Base-by-base conservation (phyloP, 2,113 vertebrate species). In the Gracilinanus agilis region DNA sequence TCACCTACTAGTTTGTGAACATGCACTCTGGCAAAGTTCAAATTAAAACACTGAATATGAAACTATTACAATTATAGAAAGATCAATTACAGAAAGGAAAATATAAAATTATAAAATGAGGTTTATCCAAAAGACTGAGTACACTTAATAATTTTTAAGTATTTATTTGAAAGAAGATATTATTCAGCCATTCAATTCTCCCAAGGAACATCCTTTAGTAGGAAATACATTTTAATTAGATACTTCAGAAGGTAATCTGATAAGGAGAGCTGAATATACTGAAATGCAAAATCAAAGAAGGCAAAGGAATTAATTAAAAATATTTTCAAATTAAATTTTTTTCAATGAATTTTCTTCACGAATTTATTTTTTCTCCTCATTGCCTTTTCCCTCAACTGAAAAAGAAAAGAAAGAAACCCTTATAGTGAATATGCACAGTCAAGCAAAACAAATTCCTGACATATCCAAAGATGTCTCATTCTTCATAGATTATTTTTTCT, bases 21-120 rank as follows among this genome's bases (percentile, higher is more conserved):
- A 90, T 53, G 24, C 10, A 27, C 25, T 53, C 89, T 49, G 89
- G 89, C 44, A 44, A 90, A 53, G 12, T 90, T 90, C 89, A 90
- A 53, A 3, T 90, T 90, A n/a, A 83, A 83, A 83, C 34, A 83
- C 34, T 83, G 67, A 83, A 0, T 40, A 83, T 40, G 67, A 40
- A 83, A 16, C n/a, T 83, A n/a, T n/a, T n/a, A n/a, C n/a, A n/a
- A n/a, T n/a, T n/a, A n/a, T n/a, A n/a, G n/a, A n/a, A n/a, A n/a
- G 54, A 75, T 88, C 75, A 94, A 55, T 94, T 44, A 94, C 29
- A 91, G 21, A 8, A 91, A 94, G 88, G 13, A 53, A 92, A 89
- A 92, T 75, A 49, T 58, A 94, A 89, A 91, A 93, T 91, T 9
- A 40, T 40, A 94, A 93, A 96, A 90, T 7, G 94, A 11, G 53